A percentile compares a stretch with the other conserved stretches of the same genome.
phyloP scores from a whole-genome alignment of 2,113 vertebrate species.

The Prolemur simus region DNA sequence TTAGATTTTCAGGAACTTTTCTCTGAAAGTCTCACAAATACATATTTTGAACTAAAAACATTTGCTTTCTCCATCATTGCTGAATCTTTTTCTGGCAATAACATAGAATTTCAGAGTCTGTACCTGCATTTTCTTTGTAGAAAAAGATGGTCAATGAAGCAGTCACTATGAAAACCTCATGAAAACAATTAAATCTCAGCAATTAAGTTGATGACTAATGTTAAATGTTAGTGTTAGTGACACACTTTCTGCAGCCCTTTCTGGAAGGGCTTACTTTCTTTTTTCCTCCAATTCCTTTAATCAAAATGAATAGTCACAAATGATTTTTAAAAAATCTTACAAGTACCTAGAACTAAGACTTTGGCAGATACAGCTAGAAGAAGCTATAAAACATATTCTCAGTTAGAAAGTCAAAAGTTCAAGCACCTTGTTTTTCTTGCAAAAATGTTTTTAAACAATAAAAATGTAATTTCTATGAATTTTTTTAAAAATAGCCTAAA shows the following conservation, averaged over 20 bases:
- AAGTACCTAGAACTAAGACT: not conserved
- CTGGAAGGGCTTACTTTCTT: slow-evolving; percentile 30
- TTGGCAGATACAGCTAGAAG: not conserved
- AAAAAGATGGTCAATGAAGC: slow-evolving; percentile 56
- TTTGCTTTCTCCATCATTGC: slow-evolving; percentile 1
- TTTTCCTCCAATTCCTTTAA: not conserved
- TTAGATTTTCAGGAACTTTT: not conserved
- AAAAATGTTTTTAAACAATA: not conserved
- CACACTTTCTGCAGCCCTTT: slow-evolving; percentile 44
- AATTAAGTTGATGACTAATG: slow-evolving; percentile 60
- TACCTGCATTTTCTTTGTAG: slow-evolving; percentile 36
- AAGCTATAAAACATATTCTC: not conserved
- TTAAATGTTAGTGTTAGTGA: slow-evolving; percentile 40
- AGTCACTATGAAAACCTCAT: slow-evolving; percentile 48
- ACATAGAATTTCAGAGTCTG: not conserved
- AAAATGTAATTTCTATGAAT: not conserved
- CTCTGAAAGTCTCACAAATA: not conserved
- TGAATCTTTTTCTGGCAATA: not conserved
- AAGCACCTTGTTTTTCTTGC: not conserved
- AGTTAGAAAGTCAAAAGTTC: not conserved
- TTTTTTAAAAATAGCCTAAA: not conserved
- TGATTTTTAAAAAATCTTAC: not conserved
- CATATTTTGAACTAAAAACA: not conserved
- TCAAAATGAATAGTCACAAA: slow-evolving; percentile 42
- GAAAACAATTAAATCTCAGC: slow-evolving; percentile 67